phyloP scores from a whole-genome alignment of 2,888 invertebrate species.

The Phania funesta region DNA sequence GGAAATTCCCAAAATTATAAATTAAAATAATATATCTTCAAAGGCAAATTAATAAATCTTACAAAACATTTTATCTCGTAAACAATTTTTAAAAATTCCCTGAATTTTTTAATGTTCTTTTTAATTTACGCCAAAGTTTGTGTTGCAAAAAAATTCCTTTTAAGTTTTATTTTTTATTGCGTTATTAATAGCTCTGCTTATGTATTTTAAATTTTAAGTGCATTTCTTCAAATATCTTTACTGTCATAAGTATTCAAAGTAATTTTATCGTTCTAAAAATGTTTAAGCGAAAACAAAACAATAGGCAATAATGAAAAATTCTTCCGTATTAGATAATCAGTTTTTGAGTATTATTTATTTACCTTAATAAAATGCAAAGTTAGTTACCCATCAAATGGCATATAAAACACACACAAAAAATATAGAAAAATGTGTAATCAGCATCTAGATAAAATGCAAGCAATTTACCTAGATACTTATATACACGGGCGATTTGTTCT shows the following conservation, averaged over 20 bases:
- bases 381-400: constrained; percentile 17
- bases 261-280: constrained; percentile 2
- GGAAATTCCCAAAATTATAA: no score
- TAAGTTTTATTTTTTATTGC: not conserved
- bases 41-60: no score
- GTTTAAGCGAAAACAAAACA: constrained; percentile 18
- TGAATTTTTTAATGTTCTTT: no score
- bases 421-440: constrained; percentile 45
- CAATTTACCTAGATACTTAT: constrained; percentile 22
- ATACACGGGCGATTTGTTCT: not conserved
- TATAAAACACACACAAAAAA: not conserved
- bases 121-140: no score
- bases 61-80: no score
- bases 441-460: constrained; percentile 47
- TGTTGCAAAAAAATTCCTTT: no score
- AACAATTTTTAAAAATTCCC: no score
- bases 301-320: constrained; percentile 32
- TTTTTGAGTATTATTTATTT: constrained; percentile 52
- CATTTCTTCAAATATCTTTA: not conserved
- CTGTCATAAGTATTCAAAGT: constrained; percentile 11
- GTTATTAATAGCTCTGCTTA: not conserved
- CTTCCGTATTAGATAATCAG: constrained; percentile 63
- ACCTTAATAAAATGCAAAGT: constrained; percentile 31
- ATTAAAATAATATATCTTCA: no score
- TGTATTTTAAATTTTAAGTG: not conserved